phyloP scores from a whole-genome alignment of 37 sponge, comb jelly and placozoan species.

The Halichondria panicea region DNA sequence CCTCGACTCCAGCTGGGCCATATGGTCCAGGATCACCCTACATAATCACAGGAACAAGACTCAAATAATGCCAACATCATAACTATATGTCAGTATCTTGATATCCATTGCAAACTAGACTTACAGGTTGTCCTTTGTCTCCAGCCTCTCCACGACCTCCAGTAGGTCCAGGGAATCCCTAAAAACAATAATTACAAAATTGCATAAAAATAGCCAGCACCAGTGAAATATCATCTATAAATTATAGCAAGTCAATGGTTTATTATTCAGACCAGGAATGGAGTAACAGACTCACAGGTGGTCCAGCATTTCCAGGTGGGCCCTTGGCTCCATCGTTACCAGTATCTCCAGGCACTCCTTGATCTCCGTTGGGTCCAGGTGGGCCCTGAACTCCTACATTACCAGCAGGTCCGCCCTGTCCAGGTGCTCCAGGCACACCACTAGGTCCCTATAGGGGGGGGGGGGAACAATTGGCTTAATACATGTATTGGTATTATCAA shows the following conservation, averaged over 20 bases:
- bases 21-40: conserved; percentile 28
- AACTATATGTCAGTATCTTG: too few relatives aligned
- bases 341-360: conserved; percentile 45
- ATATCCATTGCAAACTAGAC: too few relatives aligned
- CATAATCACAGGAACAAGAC: too few relatives aligned
- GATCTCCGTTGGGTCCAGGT: conserved; percentile 42
- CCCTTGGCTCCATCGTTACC: conserved; percentile 61
- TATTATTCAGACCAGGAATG: not conserved
- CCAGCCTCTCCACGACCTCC: conserved; percentile 53
- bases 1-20: conserved; percentile 54
- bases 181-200: not conserved
- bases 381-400: conserved; percentile 28
- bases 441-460: conserved; percentile 10
- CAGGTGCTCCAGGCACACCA: conserved; percentile 37
- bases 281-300: conserved; percentile 36
- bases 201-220: not conserved
- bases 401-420: conserved; percentile 12
- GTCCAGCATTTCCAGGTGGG: conserved; percentile 46
- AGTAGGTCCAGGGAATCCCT: conserved; percentile 39
- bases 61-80: too few relatives aligned
- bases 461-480: not conserved
- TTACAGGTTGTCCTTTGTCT: conserved; percentile 57
- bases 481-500: not conserved
- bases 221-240: not conserved
- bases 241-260: not conserved